Conservation (phyloP, 2,113 vertebrate genomes). For the Sapajus apella region DNA sequence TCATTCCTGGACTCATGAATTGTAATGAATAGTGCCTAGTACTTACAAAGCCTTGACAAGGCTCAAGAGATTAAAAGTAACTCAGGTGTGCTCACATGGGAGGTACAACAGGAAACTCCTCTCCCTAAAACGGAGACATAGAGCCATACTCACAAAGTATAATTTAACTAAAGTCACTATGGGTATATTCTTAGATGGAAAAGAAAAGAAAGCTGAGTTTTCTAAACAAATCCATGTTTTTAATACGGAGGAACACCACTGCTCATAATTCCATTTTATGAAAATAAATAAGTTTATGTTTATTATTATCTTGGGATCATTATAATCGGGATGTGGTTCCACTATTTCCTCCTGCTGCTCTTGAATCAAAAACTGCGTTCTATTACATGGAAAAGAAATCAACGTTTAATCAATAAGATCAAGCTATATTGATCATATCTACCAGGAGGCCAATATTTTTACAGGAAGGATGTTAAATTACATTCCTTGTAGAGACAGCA, state of each 20-base stretch:
- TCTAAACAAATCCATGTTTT: conserved; percentile 9
- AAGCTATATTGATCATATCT: neutral
- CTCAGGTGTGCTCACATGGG: neutral
- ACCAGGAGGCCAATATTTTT: conserved; percentile 44
- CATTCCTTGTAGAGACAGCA: conserved; percentile 5
- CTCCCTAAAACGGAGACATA: neutral
- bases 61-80: neutral
- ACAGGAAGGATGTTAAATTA: conserved; percentile 43
- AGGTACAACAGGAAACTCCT: neutral
- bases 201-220: neutral
- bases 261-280: neutral
- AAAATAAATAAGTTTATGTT: conserved; percentile 28
- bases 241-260: neutral
- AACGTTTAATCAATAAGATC: neutral
- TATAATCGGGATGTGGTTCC: neutral
- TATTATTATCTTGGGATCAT: neutral
- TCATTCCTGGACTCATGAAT: neutral
- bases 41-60: neutral
- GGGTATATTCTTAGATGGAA: neutral
- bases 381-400: conserved; percentile 28
- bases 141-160: neutral
- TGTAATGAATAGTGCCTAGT: neutral
- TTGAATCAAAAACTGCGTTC: conserved; percentile 27
- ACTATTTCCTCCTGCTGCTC: neutral
- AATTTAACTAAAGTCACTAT: neutral